Evolutionary conservation across 2,888 invertebrate species (phyloP).

Genomic region (Abscondita cerata): DNA sequence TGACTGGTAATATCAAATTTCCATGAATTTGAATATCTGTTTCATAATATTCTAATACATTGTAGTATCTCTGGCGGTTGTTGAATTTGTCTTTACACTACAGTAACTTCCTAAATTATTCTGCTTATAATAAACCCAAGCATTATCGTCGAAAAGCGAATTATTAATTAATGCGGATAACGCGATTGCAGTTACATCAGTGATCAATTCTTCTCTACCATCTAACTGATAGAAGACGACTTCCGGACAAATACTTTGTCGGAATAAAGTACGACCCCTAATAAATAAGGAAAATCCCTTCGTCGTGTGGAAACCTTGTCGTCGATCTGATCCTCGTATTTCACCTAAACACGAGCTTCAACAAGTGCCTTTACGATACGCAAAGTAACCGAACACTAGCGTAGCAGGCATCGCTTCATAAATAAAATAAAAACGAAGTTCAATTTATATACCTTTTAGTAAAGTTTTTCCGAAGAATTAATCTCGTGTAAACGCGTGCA

Average conservation of each 20-base stretch:
- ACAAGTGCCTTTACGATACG: slow-evolving; percentile 35
- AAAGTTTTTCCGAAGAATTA: no score
- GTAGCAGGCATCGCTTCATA: no score
- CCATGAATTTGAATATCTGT: slow-evolving; percentile 3
- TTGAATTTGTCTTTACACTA: neutral
- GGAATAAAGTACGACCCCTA: slow-evolving; percentile 25
- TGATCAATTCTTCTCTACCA: no score
- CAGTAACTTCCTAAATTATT: slow-evolving; percentile 1
- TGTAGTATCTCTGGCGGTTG: neutral
- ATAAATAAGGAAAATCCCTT: slow-evolving; percentile 36
- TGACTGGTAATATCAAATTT: neutral
- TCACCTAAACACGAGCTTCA: slow-evolving; percentile 27
- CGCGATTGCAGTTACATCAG: no score
- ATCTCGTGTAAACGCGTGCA: no score
- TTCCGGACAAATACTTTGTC: slow-evolving; percentile 28
- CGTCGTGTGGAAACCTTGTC: slow-evolving; percentile 19
- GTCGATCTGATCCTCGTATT: slow-evolving; percentile 17
- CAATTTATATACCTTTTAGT: slow-evolving; percentile 21
- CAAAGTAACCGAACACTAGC: no score
- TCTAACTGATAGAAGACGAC: slow-evolving; percentile 6
- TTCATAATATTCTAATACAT: neutral
- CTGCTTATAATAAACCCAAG: neutral
- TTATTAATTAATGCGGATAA: neutral
- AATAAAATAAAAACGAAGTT: slow-evolving; percentile 12
- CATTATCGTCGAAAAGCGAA: neutral